These are phyloP conservation scores for Drymodes brunneopygia DNA, from an alignment of 2,113 vertebrate genomes.

Conservation along the genomic window DNA sequence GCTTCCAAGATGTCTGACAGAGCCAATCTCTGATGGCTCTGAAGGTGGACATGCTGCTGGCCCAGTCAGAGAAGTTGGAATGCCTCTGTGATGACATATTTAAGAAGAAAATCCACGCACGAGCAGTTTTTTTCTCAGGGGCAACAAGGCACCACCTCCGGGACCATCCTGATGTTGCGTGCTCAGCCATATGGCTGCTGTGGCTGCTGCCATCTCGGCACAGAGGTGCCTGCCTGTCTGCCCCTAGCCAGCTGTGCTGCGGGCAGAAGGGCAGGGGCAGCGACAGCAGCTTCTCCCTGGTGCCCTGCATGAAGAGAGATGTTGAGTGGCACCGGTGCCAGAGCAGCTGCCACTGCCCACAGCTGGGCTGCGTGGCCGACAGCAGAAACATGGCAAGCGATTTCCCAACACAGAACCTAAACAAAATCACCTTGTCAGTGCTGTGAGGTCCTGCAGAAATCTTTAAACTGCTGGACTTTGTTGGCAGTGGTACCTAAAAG, in stretches of 20 bases:
- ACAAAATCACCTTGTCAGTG: accelerated
- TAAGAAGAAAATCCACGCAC: neutral
- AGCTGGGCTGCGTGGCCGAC: accelerated
- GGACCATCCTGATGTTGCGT: accelerated
- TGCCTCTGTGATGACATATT: neutral
- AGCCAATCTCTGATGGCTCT: neutral
- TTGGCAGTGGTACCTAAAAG: neutral
- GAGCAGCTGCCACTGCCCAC: accelerated
- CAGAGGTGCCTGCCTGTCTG: neutral
- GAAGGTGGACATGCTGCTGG: neutral
- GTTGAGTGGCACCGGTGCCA: accelerated
- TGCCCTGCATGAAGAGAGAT: accelerated
- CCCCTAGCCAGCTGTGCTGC: neutral
- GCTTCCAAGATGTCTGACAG: neutral
- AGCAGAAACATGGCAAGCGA: accelerated
- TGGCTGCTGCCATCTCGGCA: accelerated
- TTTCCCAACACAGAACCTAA: neutral
- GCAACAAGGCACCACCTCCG: accelerated
- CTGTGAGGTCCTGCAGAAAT: neutral
- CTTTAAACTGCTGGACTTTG: neutral
- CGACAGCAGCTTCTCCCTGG: accelerated
- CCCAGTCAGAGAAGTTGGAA: neutral
- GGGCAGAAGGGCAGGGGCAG: neutral
- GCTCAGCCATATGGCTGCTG: accelerated
- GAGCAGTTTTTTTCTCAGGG: neutral